Percentiles rank a stretch among this genome's conserved stretches.
Conservation (phyloP, 2,888 invertebrate genomes). For the Calliphora vomitoria region DNA sequence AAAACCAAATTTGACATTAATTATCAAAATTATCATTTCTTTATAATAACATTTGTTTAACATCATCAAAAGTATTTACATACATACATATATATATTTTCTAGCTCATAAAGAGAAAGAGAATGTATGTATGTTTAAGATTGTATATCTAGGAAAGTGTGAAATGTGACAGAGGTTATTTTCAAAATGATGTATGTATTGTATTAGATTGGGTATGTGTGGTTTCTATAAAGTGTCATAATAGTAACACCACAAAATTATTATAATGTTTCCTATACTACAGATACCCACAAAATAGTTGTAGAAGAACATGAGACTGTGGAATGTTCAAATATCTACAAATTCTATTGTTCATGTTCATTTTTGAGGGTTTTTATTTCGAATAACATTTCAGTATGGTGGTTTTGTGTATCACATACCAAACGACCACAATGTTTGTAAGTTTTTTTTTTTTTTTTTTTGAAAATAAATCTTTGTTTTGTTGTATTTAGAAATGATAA, state of each 20-base stretch:
- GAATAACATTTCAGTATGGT: not conserved
- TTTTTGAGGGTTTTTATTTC: not conserved
- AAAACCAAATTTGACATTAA: slow-evolving; percentile 10
- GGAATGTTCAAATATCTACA: not conserved
- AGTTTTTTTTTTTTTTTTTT: not conserved
- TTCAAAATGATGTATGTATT: not conserved
- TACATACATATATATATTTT: not conserved
- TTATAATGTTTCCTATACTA: not conserved
- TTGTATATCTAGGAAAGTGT: not conserved
- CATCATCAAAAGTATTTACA: not conserved
- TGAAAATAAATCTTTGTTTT: slow-evolving; percentile 2
- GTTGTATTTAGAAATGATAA: not conserved
- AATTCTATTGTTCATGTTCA: not conserved
- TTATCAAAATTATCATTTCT: slow-evolving; percentile 11
- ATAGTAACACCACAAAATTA: slow-evolving; percentile 39
- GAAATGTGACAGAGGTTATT: not conserved
- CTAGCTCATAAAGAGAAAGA: not conserved
- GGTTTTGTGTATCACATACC: slow-evolving; percentile 5
- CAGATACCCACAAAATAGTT: not conserved
- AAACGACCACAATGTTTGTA: slow-evolving; percentile 25
- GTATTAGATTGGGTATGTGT: not conserved
- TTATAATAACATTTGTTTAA: slow-evolving; percentile 5
- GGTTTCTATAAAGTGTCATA: slow-evolving; percentile 41
- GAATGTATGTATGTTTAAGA: not conserved
- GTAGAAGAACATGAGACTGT: slow-evolving; percentile 8